Conservation (phyloP, 2,797 vertebrate genomes). For the Potorous gilbertii region DNA sequence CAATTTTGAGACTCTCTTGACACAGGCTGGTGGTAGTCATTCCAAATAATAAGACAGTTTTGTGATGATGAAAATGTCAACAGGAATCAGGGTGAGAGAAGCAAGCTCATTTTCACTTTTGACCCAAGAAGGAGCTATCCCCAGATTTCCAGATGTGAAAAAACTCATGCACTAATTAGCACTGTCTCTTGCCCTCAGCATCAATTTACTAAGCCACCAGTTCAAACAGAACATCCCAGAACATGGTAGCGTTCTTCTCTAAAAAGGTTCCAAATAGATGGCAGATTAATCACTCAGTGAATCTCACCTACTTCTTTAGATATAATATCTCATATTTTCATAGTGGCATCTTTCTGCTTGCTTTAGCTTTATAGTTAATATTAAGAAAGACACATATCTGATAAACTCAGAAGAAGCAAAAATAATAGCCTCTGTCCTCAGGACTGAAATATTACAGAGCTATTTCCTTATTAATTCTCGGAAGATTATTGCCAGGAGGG, state of each 20-base stretch:
- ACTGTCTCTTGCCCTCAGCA: slow-evolving; percentile 70
- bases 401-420: not conserved
- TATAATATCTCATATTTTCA: slow-evolving; percentile 65
- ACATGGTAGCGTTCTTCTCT: slow-evolving; percentile 55
- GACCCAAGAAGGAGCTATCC: slow-evolving; percentile 64
- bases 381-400: slow-evolving; percentile 59
- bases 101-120: slow-evolving; percentile 73
- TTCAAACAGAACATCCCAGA: slow-evolving; percentile 70
- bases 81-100: slow-evolving; percentile 60
- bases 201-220: slow-evolving; percentile 66
- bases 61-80: slow-evolving; percentile 33
- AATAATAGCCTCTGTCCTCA: not conserved
- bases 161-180: slow-evolving; percentile 66
- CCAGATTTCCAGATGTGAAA: slow-evolving; percentile 70
- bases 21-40: not conserved
- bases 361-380: slow-evolving; percentile 45
- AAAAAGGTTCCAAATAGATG: slow-evolving; percentile 65
- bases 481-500: not conserved
- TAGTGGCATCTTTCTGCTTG: slow-evolving; percentile 35
- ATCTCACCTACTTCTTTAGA: slow-evolving; percentile 59
- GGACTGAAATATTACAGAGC: not conserved
- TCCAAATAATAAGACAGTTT: slow-evolving; percentile 38
- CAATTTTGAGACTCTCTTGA: slow-evolving; percentile 9
- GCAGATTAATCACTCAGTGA: slow-evolving; percentile 60
- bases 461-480: not conserved